Conservation (phyloP, 2,797 vertebrate genomes). For the Centroberyx gerrardi region DNA sequence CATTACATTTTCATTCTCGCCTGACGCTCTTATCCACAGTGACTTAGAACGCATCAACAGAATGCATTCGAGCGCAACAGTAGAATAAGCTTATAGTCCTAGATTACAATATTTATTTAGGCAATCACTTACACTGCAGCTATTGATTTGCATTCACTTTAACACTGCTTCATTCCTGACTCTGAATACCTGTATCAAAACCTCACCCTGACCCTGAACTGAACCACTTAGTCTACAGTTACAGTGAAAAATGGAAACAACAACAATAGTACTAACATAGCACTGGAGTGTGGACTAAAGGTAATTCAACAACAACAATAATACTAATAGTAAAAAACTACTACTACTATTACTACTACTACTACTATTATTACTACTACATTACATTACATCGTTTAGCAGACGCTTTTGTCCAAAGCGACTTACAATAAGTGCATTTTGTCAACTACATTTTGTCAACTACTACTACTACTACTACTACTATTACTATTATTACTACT, state of each 20-base stretch:
- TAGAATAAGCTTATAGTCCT: constrained; percentile 32
- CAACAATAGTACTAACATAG: background rate
- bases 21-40: constrained; percentile 50
- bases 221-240: background rate
- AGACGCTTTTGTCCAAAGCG: too few relatives aligned
- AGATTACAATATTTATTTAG: constrained; percentile 63
- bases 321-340: background rate
- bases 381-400: too few relatives aligned
- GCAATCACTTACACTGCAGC: constrained; percentile 60
- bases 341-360: background rate
- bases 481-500: too few relatives aligned
- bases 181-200: constrained; percentile 27
- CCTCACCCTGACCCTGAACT: background rate
- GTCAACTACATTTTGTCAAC: too few relatives aligned
- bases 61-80: constrained; percentile 37
- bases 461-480: too few relatives aligned
- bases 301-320: too few relatives aligned
- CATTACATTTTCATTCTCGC: constrained; percentile 57
- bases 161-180: constrained; percentile 33
- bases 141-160: constrained; percentile 65
- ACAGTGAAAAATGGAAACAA: background rate
- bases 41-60: constrained; percentile 38
- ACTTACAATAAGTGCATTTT: too few relatives aligned
- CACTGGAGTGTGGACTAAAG: too few relatives aligned
- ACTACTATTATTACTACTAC: too few relatives aligned